Conservation (phyloP, 1,140 invertebrate species). For the Thaumetopoea pityocampa region DNA sequence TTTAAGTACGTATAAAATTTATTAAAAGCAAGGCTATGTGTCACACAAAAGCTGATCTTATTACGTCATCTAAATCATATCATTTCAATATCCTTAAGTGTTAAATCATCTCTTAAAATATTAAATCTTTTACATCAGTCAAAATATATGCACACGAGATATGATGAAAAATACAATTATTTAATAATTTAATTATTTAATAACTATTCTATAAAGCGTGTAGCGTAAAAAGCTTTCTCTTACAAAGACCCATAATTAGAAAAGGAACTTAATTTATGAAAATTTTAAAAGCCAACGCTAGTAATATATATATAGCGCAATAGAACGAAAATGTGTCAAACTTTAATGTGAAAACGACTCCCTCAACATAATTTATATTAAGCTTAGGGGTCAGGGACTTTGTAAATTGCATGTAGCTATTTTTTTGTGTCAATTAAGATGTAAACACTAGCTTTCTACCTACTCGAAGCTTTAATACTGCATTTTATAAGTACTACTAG, state of each 20-base stretch:
- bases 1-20: conserved; percentile 29
- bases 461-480: conserved; percentile 19
- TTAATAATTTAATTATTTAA: conserved; percentile 4
- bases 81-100: conserved; percentile 18
- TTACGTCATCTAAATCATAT: conserved; percentile 4
- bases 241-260: conserved; percentile 13
- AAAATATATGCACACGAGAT: conserved; percentile 20
- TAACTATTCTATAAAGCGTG: conserved; percentile 1
- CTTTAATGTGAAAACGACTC: too few relatives aligned
- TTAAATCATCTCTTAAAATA: conserved; percentile 60
- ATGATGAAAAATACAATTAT: conserved; percentile 16
- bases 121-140: conserved; percentile 27
- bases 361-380: too few relatives aligned
- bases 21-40: conserved; percentile 26
- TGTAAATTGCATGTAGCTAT: too few relatives aligned
- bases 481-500: conserved; percentile 6
- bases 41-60: conserved; percentile 29
- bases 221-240: conserved; percentile 5
- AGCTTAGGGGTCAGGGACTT: too few relatives aligned
- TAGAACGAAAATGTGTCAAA: too few relatives aligned
- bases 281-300: conserved; percentile 18
- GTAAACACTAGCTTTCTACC: too few relatives aligned
- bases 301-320: too few relatives aligned
- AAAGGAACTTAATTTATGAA: conserved; percentile 17
- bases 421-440: too few relatives aligned